Base-by-base conservation (phyloP, 92 coral and sea anemone genomes). In the Montipora capitata region DNA sequence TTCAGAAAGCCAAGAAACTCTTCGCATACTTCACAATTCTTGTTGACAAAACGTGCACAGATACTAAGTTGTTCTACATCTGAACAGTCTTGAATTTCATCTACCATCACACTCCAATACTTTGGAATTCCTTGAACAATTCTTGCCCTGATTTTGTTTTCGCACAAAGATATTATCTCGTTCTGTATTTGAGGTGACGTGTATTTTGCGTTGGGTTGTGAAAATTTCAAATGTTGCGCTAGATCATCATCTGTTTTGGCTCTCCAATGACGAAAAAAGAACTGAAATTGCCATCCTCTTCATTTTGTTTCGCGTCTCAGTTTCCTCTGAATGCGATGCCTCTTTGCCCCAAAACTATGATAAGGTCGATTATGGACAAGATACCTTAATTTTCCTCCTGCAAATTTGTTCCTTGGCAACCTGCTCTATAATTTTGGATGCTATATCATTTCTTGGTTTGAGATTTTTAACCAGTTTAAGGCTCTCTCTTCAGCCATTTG, bases 311-410 rank as follows among this genome's bases (percentile, higher is more conserved):
- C 45, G 79, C 54, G 71, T 76, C 84, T 72, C 90, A 86, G 79
- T 86, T 86, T 63, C 72, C 90, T 78, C 90, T 78, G 27, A 86
- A 56, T 52, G 86, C 84, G 79, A 78, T 76, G 39, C 90, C 90
- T 76, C 86, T 70, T 62, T 78, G 52, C 69, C 90, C 90, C 72
- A 86, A 75, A 45, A 77, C 59, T 54, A 54, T 54, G 59, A 10
- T 54, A 12, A 12, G 7, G 59, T 54, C 59, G 10, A 54, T 0
- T 54, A 54, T 54, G 11, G 59, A 54, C 11, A 54, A 12, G 10
- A 54, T 12, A 12, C 59, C 10, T 7, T 11, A 20, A 20, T 20
- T 20, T 20, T 54, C 59, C 10, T 54, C 11, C 59, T 7, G 7
- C 59, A 12, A 10, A 54, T 54, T 54, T 54, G 59, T 54, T 54